Conservation (phyloP, 2,888 invertebrate species). For the Campaea margaritaria region DNA sequence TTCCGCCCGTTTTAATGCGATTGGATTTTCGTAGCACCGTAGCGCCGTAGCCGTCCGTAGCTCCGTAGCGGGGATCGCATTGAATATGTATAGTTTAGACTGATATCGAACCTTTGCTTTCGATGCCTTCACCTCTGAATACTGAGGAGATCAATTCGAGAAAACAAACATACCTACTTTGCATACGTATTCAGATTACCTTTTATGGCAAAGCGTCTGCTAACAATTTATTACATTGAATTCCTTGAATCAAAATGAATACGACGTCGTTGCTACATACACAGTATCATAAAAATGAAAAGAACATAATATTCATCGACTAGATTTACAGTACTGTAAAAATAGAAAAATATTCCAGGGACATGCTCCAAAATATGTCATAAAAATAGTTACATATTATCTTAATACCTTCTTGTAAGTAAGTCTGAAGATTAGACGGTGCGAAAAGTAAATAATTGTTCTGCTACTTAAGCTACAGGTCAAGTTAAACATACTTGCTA, state of each 20-base stretch:
- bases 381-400: conserved; percentile 24
- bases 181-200: conserved; percentile 42
- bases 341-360: conserved; percentile 2
- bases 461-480: conserved; percentile 29
- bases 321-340: background rate
- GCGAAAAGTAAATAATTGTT: conserved; percentile 43
- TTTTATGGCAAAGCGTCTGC: conserved; percentile 36
- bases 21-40: conserved; percentile 68
- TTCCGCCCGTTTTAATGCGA: conserved; percentile 72
- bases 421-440: conserved; percentile 36
- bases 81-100: conserved; percentile 69
- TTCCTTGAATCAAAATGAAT: background rate
- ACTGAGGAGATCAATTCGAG: conserved; percentile 49
- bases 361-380: conserved; percentile 7
- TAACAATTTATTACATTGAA: conserved; percentile 32
- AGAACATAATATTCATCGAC: background rate
- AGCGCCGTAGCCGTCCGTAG: conserved; percentile 51
- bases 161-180: conserved; percentile 46
- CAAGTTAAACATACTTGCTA: conserved; percentile 16
- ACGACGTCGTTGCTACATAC: background rate
- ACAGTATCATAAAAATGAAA: background rate
- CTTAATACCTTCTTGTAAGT: conserved; percentile 31
- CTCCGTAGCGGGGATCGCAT: conserved; percentile 57
- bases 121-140: conserved; percentile 55
- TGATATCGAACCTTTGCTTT: conserved; percentile 63